These are phyloP conservation scores for Hydropotes inermis DNA, from an alignment of 2,113 vertebrate species.

Conservation along the genomic window DNA sequence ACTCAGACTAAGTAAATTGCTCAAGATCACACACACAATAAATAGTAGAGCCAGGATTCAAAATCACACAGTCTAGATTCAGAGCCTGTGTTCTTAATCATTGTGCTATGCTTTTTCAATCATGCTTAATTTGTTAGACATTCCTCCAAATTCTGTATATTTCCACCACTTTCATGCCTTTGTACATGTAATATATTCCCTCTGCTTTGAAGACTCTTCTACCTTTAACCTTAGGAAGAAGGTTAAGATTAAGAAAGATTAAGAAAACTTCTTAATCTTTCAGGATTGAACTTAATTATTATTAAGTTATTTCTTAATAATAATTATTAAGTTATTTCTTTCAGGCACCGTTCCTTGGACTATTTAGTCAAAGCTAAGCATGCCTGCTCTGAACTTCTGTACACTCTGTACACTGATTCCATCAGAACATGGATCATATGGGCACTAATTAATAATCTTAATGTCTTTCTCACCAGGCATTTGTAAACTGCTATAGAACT, in stretches of 20 bases:
- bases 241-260: too few species aligned
- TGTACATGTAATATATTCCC: neutral
- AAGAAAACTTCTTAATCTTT: neutral
- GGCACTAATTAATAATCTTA: neutral
- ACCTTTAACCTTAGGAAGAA: neutral
- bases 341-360: neutral
- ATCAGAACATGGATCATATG: neutral
- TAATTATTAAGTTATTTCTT: neutral
- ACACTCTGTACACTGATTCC: neutral
- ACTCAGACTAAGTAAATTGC: neutral
- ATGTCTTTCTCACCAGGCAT: neutral
- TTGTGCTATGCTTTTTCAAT: neutral
- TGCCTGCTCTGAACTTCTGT: neutral
- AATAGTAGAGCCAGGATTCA: neutral
- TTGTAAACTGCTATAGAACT: neutral
- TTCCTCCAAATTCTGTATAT: neutral
- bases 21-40: neutral
- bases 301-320: too few species aligned
- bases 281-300: neutral
- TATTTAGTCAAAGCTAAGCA: neutral
- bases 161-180: neutral
- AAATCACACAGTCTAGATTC: neutral
- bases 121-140: neutral
- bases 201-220: neutral
- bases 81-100: neutral